Conservation (phyloP, 2,113 vertebrate genomes). For the Barbus barbus region DNA sequence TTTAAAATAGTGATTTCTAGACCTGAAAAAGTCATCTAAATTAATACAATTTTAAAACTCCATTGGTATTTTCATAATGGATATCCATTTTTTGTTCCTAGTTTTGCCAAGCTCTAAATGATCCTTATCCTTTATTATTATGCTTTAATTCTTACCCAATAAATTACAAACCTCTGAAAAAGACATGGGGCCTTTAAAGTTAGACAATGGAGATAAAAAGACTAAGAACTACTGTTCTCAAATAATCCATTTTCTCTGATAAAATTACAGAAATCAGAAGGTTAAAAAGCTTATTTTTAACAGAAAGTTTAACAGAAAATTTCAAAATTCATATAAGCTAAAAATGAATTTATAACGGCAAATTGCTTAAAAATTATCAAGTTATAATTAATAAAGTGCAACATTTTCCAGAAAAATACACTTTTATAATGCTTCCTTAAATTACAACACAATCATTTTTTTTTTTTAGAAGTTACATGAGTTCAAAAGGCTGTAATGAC, state of each 20-base stretch:
- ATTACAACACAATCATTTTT: not conserved
- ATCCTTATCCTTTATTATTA: no score
- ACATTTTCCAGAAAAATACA: not conserved
- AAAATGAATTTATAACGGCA: not conserved
- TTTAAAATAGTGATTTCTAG: no score
- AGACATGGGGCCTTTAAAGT: not conserved
- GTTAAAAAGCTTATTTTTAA: not conserved
- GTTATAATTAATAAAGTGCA: not conserved
- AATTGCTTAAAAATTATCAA: not conserved
- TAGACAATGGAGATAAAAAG: no score
- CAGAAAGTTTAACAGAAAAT: no score
- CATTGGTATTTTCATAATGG: no score
- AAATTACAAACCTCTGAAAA: not conserved
- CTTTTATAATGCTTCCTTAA: not conserved
- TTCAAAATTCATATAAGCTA: not conserved
- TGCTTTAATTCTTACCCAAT: not conserved
- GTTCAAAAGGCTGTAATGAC: not conserved
- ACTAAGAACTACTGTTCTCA: no score
- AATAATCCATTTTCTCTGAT: not conserved
- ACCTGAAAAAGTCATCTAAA: no score
- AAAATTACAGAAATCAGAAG: not conserved
- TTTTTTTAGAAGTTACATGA: not conserved
- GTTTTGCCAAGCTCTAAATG: no score
- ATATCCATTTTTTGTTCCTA: no score
- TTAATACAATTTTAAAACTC: no score